Evolutionary conservation across 2,113 vertebrate genomes (phyloP).

Genomic region (Ptilorrhoa leucosticta): DNA sequence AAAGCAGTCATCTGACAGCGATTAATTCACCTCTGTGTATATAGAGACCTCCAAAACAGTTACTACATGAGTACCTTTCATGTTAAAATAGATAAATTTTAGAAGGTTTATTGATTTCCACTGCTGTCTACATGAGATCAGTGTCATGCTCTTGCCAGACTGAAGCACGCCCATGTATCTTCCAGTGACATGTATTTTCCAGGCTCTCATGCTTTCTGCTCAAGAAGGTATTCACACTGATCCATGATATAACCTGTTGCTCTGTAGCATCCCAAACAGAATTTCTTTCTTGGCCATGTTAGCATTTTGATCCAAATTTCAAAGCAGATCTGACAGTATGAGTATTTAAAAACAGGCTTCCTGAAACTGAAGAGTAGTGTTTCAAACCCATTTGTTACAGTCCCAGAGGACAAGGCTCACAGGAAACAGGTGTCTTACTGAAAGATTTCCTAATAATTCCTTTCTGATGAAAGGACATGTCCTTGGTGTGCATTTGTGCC

Average conservation of each 20-base stretch:
- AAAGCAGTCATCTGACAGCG: background rate
- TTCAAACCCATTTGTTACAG: background rate
- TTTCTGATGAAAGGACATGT: background rate
- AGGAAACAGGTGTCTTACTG: background rate
- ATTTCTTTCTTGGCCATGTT: background rate
- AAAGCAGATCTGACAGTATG: background rate
- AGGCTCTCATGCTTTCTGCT: background rate
- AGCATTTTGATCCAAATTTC: background rate
- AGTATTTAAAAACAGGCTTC: background rate
- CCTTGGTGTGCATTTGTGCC: background rate
- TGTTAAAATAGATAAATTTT: background rate
- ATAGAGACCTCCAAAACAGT: background rate
- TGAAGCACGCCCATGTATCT: background rate
- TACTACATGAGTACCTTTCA: background rate
- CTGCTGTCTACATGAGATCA: background rate
- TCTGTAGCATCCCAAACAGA: background rate
- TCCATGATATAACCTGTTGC: background rate
- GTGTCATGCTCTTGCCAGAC: background rate
- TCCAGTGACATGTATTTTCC: background rate
- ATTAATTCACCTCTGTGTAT: background rate
- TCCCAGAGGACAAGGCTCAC: background rate
- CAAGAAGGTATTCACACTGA: background rate
- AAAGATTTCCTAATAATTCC: background rate
- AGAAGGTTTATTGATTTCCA: background rate
- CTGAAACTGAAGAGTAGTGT: background rate